A percentile compares a stretch with the other conserved stretches of the same genome.
Conservation (phyloP, 2,888 invertebrate genomes). For the Ichneumon xanthorius region DNA sequence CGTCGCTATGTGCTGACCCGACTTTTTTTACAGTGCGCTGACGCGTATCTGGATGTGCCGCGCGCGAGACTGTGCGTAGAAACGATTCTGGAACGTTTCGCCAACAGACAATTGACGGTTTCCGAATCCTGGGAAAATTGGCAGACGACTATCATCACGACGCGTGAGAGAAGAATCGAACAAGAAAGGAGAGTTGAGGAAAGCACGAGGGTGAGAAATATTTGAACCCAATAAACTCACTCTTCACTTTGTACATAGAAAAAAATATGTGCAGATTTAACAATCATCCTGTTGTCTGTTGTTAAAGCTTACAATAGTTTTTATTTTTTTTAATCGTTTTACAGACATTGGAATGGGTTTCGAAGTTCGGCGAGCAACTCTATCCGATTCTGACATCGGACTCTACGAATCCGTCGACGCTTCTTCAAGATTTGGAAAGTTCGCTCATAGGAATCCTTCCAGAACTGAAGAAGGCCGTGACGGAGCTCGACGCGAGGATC, state of each 20-base stretch:
- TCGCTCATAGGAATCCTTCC: constrained; percentile 87
- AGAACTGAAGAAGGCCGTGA: constrained; percentile 88
- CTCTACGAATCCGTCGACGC: constrained; percentile 87
- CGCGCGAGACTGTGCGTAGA: constrained; percentile 89
- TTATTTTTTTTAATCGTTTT: constrained; percentile 61
- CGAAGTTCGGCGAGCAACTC: constrained; percentile 90
- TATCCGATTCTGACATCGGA: constrained; percentile 91
- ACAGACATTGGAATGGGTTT: constrained; percentile 89
- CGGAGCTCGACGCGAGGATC: constrained; percentile 89
- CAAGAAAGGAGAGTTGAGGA: constrained; percentile 85
- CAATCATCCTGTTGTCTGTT: background rate
- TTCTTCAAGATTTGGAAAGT: constrained; percentile 87
- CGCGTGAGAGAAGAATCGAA: constrained; percentile 84
- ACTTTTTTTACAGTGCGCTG: constrained; percentile 82
- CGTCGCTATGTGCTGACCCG: constrained; percentile 25
- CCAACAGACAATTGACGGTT: constrained; percentile 88
- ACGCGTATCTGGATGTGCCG: constrained; percentile 89
- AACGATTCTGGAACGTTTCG: constrained; percentile 89
- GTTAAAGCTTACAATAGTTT: background rate
- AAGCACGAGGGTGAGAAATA: constrained; percentile 82
- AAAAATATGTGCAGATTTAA: background rate
- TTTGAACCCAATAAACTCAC: constrained; percentile 61
- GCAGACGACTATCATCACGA: constrained; percentile 87
- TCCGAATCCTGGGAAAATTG: constrained; percentile 90
- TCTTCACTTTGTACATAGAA: background rate